A percentile compares a stretch with the other conserved stretches of the same genome.
phyloP scores from a whole-genome alignment of 2,888 invertebrate genomes.

The Lasius platythorax region DNA sequence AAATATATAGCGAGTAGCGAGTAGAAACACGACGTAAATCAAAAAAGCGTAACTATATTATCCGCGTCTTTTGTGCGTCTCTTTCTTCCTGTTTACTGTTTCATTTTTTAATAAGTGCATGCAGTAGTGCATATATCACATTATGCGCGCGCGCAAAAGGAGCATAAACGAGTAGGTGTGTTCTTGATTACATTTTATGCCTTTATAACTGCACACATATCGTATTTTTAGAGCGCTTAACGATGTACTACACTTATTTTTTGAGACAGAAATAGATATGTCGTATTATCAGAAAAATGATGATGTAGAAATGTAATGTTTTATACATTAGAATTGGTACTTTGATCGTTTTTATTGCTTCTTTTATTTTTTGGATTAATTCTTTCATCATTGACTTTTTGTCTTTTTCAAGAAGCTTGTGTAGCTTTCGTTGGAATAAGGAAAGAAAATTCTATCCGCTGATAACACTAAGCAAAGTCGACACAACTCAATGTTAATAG shows the following conservation, averaged over 20 bases:
- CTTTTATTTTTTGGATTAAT: background rate
- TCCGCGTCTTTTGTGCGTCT: background rate
- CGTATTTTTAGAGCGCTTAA: background rate
- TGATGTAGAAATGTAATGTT: background rate
- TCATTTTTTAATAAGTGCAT: background rate
- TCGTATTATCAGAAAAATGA: background rate
- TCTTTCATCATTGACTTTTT: background rate
- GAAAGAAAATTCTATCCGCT: conserved; percentile 37
- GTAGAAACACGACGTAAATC: background rate
- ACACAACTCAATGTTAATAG: conserved; percentile 61
- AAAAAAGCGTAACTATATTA: background rate
- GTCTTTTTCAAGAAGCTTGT: background rate
- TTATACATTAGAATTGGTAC: background rate
- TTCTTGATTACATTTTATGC: background rate
- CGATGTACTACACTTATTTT: background rate
- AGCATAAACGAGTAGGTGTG: background rate
- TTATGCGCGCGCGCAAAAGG: background rate
- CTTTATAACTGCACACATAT: background rate
- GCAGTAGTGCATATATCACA: background rate
- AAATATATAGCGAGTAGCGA: background rate
- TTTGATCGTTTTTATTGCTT: background rate
- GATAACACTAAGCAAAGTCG: conserved; percentile 16
- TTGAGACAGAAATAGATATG: background rate
- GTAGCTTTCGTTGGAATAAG: background rate
- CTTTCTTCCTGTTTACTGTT: conserved; percentile 5